phyloP scores from a whole-genome alignment of 2,888 invertebrate species.

The Noctuana brunneofusca region DNA sequence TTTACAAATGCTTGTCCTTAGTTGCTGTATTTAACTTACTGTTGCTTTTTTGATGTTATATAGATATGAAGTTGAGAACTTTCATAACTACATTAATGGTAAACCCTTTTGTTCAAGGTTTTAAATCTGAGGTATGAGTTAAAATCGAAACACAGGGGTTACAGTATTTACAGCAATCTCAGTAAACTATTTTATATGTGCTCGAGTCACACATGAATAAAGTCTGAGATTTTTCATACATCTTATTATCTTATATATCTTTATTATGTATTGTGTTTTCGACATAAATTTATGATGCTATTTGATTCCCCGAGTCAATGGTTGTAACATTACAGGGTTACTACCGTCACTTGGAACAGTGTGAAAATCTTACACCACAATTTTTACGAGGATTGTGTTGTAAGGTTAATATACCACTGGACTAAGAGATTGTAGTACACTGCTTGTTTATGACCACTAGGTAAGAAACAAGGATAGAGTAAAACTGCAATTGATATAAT shows the following conservation, averaged over 20 bases:
- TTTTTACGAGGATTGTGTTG: neutral
- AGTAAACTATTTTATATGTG: neutral
- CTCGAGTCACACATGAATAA: neutral
- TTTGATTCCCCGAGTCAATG: constrained; percentile 33
- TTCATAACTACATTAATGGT: neutral
- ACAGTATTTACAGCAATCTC: neutral
- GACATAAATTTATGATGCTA: constrained; percentile 4
- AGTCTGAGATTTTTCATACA: neutral
- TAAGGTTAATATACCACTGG: constrained; percentile 5
- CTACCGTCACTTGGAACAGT: neutral
- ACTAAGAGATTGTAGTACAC: constrained; percentile 36
- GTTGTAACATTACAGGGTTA: constrained; percentile 37
- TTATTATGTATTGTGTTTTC: too few species aligned
- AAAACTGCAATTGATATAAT: constrained; percentile 60
- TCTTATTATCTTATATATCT: neutral
- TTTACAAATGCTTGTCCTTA: too few species aligned
- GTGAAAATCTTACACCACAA: neutral
- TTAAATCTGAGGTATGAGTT: constrained; percentile 1
- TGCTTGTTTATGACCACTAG: neutral
- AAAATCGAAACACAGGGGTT: neutral
- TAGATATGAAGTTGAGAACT: too few species aligned
- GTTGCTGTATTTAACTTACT: too few species aligned
- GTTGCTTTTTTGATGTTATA: too few species aligned
- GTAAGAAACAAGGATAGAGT: constrained; percentile 42
- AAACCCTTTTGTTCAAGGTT: neutral